A percentile compares a stretch with the other conserved stretches of the same genome.
Conservation (phyloP, 2,113 vertebrate genomes). For the Pica pica region DNA sequence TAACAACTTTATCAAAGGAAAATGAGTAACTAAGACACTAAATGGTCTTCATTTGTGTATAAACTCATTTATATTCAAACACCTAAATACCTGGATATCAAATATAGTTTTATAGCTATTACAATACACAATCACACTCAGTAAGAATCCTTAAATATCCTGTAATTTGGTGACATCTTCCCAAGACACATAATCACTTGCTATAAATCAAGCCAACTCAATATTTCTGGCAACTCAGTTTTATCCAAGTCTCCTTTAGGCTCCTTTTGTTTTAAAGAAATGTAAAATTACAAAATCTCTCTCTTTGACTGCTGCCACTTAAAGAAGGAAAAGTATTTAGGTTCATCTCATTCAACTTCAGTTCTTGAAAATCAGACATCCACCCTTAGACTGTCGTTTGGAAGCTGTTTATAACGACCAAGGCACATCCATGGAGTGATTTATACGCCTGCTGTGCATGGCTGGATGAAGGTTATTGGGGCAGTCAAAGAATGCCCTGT, state of each 20-base stretch:
- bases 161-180: neutral
- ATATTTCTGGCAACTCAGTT: neutral
- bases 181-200: neutral
- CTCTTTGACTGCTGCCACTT: neutral
- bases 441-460: neutral
- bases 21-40: neutral
- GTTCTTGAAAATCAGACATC: neutral
- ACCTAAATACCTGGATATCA: neutral
- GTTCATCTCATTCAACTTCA: neutral
- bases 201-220: neutral
- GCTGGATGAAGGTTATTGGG: neutral
- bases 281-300: neutral
- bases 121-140: neutral
- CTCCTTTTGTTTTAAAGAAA: neutral
- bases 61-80: neutral
- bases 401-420: neutral
- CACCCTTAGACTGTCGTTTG: neutral
- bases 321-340: neutral
- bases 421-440: neutral
- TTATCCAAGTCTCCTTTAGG: neutral
- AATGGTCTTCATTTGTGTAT: neutral
- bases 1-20: neutral
- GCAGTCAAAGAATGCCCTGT: neutral
- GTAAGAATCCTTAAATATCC: neutral
- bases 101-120: neutral